A percentile compares a stretch with the other conserved stretches of the same genome.
Conservation (phyloP, 2,113 vertebrate species). For the Lepus timidus region DNA sequence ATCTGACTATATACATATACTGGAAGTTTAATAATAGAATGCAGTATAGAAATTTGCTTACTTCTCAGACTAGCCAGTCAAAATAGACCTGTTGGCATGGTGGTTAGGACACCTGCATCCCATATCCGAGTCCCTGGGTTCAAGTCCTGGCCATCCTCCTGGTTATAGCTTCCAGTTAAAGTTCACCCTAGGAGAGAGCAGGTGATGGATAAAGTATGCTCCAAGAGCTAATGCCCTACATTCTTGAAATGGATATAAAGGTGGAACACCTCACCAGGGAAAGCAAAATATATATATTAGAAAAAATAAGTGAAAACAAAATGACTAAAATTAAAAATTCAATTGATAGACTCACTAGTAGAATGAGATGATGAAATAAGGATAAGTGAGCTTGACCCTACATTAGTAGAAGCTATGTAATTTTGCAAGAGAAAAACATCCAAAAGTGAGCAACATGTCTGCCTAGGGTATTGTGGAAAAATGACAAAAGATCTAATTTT, state of each 20-base stretch:
- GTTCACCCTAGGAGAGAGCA: too few relatives aligned
- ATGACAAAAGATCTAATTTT: neutral
- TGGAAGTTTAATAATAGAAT: neutral
- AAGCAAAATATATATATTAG: neutral
- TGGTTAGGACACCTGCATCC: too few relatives aligned
- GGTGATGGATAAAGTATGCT: neutral
- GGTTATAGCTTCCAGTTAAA: too few relatives aligned
- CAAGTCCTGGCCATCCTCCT: too few relatives aligned
- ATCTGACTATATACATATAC: neutral
- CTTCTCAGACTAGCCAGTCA: neutral
- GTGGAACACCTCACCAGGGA: neutral
- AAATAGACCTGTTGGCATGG: neutral
- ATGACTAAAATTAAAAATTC: neutral
- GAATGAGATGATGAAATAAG: neutral
- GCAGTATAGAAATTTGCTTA: neutral
- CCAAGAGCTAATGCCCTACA: neutral
- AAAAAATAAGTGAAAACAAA: neutral
- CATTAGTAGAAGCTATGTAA: neutral
- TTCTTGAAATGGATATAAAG: neutral
- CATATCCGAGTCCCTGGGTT: too few relatives aligned
- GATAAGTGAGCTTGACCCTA: conserved; percentile 1
- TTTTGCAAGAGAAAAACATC: neutral
- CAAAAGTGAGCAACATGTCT: neutral
- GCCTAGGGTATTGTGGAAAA: neutral
- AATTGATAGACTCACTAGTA: neutral